A percentile compares a stretch with the other conserved stretches of the same genome.
Evolutionary conservation across 2,888 invertebrate species (phyloP).

Genomic region (Lasioglossum vierecki): DNA sequence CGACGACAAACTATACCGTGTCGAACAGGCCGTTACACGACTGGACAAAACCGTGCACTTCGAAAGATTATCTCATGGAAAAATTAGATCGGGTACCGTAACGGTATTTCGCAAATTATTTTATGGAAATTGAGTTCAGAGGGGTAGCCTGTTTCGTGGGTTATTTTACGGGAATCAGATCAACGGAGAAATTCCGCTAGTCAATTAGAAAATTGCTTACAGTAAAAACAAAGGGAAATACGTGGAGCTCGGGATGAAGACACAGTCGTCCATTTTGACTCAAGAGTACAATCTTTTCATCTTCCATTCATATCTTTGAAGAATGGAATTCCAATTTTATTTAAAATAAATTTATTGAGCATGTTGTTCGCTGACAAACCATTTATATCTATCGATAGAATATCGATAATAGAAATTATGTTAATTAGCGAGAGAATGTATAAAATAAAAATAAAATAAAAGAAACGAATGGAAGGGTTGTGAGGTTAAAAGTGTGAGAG

Average conservation of each 20-base stretch:
- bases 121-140: not conserved
- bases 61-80: not conserved
- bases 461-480: too few species aligned
- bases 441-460: too few species aligned
- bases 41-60: not conserved
- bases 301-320: too few species aligned
- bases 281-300: too few species aligned
- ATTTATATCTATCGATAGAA: too few species aligned
- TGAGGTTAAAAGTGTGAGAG: too few species aligned
- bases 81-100: not conserved
- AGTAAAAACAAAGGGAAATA: not conserved
- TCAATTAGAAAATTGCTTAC: conserved; percentile 4
- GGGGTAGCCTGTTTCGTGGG: not conserved
- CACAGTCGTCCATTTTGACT: too few species aligned
- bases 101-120: not conserved
- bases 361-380: too few species aligned
- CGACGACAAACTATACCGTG: not conserved
- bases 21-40: not conserved
- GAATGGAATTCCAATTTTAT: not conserved
- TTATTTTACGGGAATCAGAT: not conserved
- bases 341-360: not conserved
- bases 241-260: not conserved
- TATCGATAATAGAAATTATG: too few species aligned
- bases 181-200: not conserved
- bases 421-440: too few species aligned